Percentiles rank a stretch among this genome's conserved stretches.
phyloP scores from a whole-genome alignment of 1,140 invertebrate genomes.

The Sycobia sp. region DNA sequence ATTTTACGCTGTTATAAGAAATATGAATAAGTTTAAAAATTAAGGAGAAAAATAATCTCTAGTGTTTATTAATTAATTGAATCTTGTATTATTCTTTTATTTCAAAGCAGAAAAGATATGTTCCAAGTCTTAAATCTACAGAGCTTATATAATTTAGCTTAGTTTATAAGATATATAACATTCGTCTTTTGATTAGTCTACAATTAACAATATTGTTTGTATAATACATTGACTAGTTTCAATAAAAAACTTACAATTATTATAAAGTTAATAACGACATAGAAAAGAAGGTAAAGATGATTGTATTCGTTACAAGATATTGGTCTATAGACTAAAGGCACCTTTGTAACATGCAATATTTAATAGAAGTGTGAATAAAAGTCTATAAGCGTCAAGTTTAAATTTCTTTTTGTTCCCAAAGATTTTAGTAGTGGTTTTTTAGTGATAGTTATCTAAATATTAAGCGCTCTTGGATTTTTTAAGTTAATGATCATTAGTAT shows the following conservation, averaged over 20 bases:
- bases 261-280: constrained; percentile 32
- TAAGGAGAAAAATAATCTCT: too few species aligned
- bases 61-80: constrained; percentile 8
- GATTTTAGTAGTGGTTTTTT: constrained; percentile 2
- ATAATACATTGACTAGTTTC: constrained; percentile 29
- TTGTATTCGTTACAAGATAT: constrained; percentile 34
- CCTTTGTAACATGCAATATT: constrained; percentile 29
- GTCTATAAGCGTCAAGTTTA: constrained; percentile 19
- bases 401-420: constrained; percentile 31
- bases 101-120: constrained; percentile 34
- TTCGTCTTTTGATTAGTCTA: constrained; percentile 15
- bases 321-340: constrained; percentile 37
- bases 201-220: constrained; percentile 8
- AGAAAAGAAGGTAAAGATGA: constrained; percentile 32
- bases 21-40: too few species aligned
- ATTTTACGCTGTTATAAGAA: too few species aligned
- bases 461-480: too few species aligned
- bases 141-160: constrained; percentile 20
- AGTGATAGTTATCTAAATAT: too few species aligned
- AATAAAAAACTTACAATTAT: constrained; percentile 26
- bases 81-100: constrained; percentile 30
- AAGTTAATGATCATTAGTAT: too few species aligned
- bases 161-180: constrained; percentile 12
- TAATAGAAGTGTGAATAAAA: constrained; percentile 29
- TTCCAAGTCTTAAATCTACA: constrained; percentile 21